Base-by-base conservation (phyloP, 2,797 vertebrate species). In the Eospalax fontanierii region DNA sequence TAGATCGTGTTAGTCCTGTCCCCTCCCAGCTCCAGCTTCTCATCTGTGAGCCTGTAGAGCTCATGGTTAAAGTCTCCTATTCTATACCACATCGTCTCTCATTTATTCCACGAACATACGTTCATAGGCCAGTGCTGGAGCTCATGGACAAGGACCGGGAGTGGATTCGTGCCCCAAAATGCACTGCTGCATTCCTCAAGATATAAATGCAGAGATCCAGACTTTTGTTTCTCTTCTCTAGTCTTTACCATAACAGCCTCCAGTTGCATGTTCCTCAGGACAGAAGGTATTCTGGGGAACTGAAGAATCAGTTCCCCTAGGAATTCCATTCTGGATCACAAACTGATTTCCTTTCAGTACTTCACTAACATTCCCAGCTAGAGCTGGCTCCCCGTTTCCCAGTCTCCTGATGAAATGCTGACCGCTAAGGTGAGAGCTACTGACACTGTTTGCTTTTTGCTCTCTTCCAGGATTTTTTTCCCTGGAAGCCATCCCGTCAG, bases 401-500 rank as follows among this genome's bases (percentile, higher is more conserved):
- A 94, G 95, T 96, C 98, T 96, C 96, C 94, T 0, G 18, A 21
- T 80, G 91, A 96, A 91, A 68, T 92, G 95, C 87, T 66, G 78
- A 81, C 95, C 91, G 86, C 94, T 88, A 94, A 97, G 96, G 94
- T 97, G 97, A 97, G 93, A 89, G 92, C 94, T 96, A 71, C 90
- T 96, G 85, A 98, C 92, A 66, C 9, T 61, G 71, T 95, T 54
- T 96, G 95, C 81, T 30, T 0, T 95, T 90, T 79, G 95, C 28
- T 98, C 83, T 96, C 97, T 91, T 97, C 8, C 96, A 99, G 99
- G 86, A 86, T 98, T 4, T 99, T 99, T 96, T 99, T 98, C 97
- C 98, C 99, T 2, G 99, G 99, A 91, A 99, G 98, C 97, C 99
- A 99, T 97, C 99, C 99, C 0, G 99, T 99, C 94, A 98, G 98